phyloP scores from a whole-genome alignment of 1,140 invertebrate species.

The Geopemphigus sp. region DNA sequence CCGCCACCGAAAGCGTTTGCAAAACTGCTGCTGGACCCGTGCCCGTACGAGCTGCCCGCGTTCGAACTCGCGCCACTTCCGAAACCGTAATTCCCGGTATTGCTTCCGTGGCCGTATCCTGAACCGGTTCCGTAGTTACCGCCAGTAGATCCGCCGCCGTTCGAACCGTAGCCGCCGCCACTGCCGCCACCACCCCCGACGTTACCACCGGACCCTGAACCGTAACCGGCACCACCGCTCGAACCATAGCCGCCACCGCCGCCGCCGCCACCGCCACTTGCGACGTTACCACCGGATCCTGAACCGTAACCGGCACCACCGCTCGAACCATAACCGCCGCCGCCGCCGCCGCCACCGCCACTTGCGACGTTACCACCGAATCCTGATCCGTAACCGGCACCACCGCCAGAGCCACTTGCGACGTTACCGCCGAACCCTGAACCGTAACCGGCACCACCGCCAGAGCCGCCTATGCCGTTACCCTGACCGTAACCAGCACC shows the following conservation, averaged over 20 bases:
- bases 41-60: background rate
- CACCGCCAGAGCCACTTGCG: background rate
- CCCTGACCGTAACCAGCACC: too few relatives aligned
- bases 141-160: background rate
- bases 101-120: background rate
- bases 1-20: background rate
- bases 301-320: too few relatives aligned
- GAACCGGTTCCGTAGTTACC: constrained; percentile 15
- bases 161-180: background rate
- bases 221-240: background rate
- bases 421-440: too few relatives aligned
- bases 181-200: constrained; percentile 53
- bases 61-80: constrained; percentile 4
- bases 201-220: constrained; percentile 55
- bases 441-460: too few relatives aligned
- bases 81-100: background rate
- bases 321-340: too few relatives aligned
- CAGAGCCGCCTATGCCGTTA: background rate
- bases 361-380: too few relatives aligned
- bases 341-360: too few relatives aligned
- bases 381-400: too few relatives aligned
- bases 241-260: constrained; percentile 47
- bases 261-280: constrained; percentile 14
- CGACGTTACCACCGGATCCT: too few relatives aligned
- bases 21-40: background rate